Evolutionary conservation across 2,113 vertebrate species (phyloP).

Genomic region (Saimiri boliviensis): DNA sequence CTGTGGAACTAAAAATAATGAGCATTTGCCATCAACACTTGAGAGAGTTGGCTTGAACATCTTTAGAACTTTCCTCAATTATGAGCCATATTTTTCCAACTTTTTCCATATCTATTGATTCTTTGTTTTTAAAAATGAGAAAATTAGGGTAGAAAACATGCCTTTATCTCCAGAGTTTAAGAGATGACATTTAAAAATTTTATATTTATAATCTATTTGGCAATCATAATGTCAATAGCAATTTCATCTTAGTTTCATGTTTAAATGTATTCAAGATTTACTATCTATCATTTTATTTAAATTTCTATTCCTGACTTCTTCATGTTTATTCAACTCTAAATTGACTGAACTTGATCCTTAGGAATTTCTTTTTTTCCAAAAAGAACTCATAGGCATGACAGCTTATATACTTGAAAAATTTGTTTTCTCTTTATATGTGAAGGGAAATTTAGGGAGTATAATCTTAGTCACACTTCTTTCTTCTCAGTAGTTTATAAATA

Average conservation of each 20-base stretch:
- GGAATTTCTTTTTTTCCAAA: neutral
- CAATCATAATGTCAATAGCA: neutral
- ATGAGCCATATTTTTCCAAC: neutral
- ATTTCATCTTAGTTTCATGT: neutral
- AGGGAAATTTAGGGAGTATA: neutral
- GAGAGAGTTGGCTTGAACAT: neutral
- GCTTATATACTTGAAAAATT: neutral
- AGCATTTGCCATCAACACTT: neutral
- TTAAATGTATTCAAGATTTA: neutral
- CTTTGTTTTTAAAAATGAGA: neutral
- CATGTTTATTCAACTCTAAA: neutral
- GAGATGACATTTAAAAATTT: neutral
- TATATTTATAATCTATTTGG: slow-evolving; percentile 4
- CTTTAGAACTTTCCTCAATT: neutral
- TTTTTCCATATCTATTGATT: neutral
- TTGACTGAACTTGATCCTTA: neutral
- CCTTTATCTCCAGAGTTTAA: neutral
- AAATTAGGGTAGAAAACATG: neutral
- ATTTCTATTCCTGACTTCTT: neutral
- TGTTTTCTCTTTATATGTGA: neutral
- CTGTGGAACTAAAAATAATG: neutral
- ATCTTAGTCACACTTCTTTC: neutral
- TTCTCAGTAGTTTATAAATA: neutral
- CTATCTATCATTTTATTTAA: neutral
- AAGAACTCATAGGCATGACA: neutral